Base-by-base conservation (phyloP, 1,140 invertebrate species). In the Papilio polytes region DNA sequence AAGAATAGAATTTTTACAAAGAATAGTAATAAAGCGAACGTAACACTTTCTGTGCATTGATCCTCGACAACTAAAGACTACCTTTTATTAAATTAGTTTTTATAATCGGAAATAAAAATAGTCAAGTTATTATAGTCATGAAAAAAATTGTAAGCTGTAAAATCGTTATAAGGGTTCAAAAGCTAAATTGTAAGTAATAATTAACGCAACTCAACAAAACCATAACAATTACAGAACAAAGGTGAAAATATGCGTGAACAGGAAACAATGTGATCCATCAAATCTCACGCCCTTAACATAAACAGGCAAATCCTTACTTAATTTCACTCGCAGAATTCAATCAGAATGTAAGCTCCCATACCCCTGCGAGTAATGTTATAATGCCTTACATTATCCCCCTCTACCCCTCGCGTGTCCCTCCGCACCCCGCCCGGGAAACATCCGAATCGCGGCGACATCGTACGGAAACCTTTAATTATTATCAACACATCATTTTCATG, bases 381-480 rank as follows among this genome's bases (percentile, higher is more conserved):
- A 94, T 93, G 92, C 91, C 88, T 90, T 89, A 91, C 89, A 93
- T 94, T 93, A 93, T 91, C 89, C 89, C 91, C 89, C 87, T 83
- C 85, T 86, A 84, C 85, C 85, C 15, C 51, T 15, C 46, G 46
- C 46, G 13, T 48, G 2, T 1, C 53, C 18, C 53, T 36, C 53
- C 53, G 53, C 18, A 56, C 18, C 18, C 53, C n/a, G 53, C 18
- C 7, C 7, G 53, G 53, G 84, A 85, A 87, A 88, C 89, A 90
- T 86, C 86, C 86, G 84, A 90, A 84, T 89, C 88, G 87, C 91
- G 86, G 87, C 88, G 90, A 90, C 89, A 90, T 88, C 83, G 86
- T 89, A 91, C 91, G 86, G 89, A 95, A 95, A 94, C 94, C 95
- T 95, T 94, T 95, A 95, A 95, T 95, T 95, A 95, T 94, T 94